phyloP scores from a whole-genome alignment of 1,140 invertebrate genomes.

The Drosophila athabasca region DNA sequence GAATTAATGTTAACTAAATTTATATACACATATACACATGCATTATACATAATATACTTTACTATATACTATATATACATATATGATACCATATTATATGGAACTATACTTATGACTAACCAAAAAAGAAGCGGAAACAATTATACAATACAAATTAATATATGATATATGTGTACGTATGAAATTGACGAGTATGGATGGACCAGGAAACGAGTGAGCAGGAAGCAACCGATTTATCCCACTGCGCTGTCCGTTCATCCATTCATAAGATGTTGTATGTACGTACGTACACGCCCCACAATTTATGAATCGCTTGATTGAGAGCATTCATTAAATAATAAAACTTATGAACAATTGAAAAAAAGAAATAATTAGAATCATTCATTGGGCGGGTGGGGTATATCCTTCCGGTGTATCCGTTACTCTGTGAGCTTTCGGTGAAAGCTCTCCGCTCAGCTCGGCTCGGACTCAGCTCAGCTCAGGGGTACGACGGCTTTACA shows the following conservation, averaged over 20 bases:
- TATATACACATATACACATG: slow-evolving; percentile 74
- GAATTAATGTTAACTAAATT: slow-evolving; percentile 79
- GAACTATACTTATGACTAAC: slow-evolving; percentile 41
- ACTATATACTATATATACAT: slow-evolving; percentile 42
- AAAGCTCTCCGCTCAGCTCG: too few relatives aligned
- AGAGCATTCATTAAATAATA: slow-evolving; percentile 28
- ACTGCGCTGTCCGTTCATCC: not conserved
- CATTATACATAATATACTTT: slow-evolving; percentile 60
- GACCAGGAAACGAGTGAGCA: too few relatives aligned
- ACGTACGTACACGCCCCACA: slow-evolving; percentile 20
- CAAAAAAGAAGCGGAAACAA: slow-evolving; percentile 43
- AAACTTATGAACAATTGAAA: slow-evolving; percentile 40
- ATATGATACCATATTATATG: slow-evolving; percentile 48
- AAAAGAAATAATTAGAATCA: not conserved
- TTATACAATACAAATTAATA: slow-evolving; percentile 31
- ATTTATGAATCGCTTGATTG: slow-evolving; percentile 31
- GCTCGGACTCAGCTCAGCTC: too few relatives aligned
- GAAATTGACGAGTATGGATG: too few relatives aligned
- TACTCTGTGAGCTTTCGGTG: too few relatives aligned
- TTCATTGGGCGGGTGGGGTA: not conserved
- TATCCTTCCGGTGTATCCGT: too few relatives aligned
- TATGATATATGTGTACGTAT: too few relatives aligned
- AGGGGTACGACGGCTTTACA: too few relatives aligned
- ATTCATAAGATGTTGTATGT: slow-evolving; percentile 26
- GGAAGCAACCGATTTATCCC: too few relatives aligned